Percentiles rank a stretch among this genome's conserved stretches.
phyloP scores from a whole-genome alignment of 2,113 vertebrate genomes.

The Puffinus mauretanicus region DNA sequence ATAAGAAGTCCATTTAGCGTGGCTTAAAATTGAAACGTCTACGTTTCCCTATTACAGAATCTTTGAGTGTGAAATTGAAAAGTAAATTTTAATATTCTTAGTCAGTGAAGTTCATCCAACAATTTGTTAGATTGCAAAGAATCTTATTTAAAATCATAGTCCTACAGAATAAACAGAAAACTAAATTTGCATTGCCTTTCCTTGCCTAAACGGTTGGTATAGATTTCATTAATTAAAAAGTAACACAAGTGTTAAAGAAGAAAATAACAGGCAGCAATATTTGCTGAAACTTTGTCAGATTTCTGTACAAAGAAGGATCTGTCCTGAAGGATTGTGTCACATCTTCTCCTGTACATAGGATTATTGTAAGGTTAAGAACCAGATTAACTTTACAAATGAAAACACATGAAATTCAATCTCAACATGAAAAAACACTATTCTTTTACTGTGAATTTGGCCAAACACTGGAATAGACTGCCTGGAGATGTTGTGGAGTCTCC shows the following conservation, averaged over 20 bases:
- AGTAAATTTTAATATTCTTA: constrained; percentile 59
- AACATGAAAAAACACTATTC: neutral
- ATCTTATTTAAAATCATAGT: constrained; percentile 29
- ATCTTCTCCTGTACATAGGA: neutral
- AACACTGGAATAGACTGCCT: neutral
- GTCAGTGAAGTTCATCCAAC: constrained; percentile 28
- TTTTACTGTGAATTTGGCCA: neutral
- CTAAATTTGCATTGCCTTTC: neutral
- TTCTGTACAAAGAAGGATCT: neutral
- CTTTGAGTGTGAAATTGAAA: constrained; percentile 68
- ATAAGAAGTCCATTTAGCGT: constrained; percentile 32
- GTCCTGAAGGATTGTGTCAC: neutral
- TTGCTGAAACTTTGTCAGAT: neutral
- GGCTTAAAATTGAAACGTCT: constrained; percentile 45
- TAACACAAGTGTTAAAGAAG: neutral
- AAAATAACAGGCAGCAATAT: neutral
- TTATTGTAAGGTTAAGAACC: neutral
- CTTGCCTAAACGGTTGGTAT: neutral
- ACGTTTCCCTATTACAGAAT: constrained; percentile 44
- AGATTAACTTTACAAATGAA: neutral
- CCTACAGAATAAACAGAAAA: neutral
- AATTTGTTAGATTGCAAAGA: constrained; percentile 7
- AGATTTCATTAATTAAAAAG: neutral
- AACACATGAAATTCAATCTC: neutral
- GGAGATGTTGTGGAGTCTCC: neutral